A percentile compares a stretch with the other conserved stretches of the same genome.
Evolutionary conservation across 2,888 invertebrate species (phyloP).

Genomic region (Cosmia pyralina): DNA sequence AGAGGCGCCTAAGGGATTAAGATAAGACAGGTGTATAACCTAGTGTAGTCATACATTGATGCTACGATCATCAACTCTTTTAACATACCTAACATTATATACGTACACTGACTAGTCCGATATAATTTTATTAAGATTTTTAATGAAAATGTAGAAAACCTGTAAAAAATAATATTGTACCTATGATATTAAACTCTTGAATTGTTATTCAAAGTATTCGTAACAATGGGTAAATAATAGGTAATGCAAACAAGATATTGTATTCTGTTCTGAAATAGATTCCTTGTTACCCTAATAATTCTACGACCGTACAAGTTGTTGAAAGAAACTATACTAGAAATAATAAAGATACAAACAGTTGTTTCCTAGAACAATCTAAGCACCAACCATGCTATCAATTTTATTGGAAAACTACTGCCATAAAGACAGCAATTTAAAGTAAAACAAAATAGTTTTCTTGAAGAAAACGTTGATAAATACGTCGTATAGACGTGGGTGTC

Average conservation of each 20-base stretch:
- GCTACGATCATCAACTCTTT: background rate
- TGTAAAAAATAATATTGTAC: no score
- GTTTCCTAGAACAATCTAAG: slow-evolving; percentile 5
- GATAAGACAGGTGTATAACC: background rate
- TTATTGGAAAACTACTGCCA: slow-evolving; percentile 44
- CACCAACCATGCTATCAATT: slow-evolving; percentile 16
- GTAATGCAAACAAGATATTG: background rate
- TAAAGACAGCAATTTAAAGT: slow-evolving; percentile 45
- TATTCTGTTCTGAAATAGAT: background rate
- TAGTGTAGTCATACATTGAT: background rate
- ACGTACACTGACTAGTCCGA: background rate
- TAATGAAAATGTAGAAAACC: background rate
- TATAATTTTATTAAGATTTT: background rate
- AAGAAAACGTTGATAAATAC: slow-evolving; percentile 47
- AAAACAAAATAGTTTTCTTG: slow-evolving; percentile 38
- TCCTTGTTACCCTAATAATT: background rate
- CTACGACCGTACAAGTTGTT: background rate
- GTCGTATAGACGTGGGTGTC: slow-evolving; percentile 37
- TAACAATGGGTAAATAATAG: no score
- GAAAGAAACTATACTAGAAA: slow-evolving; percentile 2
- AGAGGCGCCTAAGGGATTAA: slow-evolving; percentile 7
- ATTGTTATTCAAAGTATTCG: background rate
- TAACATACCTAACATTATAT: background rate
- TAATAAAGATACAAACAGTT: slow-evolving; percentile 20
- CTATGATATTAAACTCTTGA: background rate